Evolutionary conservation across 2,888 invertebrate species (phyloP).

Genomic region (Stegana nigrithorax): DNA sequence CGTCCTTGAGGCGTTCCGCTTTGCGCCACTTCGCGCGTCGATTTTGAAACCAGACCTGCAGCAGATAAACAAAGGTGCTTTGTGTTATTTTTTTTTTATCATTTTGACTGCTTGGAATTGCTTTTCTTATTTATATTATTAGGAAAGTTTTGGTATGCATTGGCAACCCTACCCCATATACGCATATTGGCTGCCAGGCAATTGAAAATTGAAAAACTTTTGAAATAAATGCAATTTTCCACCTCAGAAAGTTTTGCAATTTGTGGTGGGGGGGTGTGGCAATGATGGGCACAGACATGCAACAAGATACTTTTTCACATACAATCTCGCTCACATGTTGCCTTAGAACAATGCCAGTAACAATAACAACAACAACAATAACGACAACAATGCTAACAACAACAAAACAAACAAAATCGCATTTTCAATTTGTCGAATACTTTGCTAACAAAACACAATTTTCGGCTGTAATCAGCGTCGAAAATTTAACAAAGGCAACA

Average conservation of each 20-base stretch:
- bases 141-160: constrained; percentile 27
- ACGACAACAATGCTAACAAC: not conserved
- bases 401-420: constrained; percentile 54
- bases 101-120: constrained; percentile 33
- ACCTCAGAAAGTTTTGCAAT: constrained; percentile 65
- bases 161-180: constrained; percentile 11
- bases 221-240: constrained; percentile 61
- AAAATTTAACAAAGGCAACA: constrained; percentile 43
- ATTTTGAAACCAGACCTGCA: constrained; percentile 95
- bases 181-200: constrained; percentile 51
- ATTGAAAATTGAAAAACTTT: constrained; percentile 62
- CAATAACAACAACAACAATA: constrained; percentile 29
- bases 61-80: constrained; percentile 18
- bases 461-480: constrained; percentile 58
- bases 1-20: constrained; percentile 91
- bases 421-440: constrained; percentile 59
- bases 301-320: no score
- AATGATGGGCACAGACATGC: no score
- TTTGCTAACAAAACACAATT: constrained; percentile 53
- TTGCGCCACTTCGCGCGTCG: constrained; percentile 93
- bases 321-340: constrained; percentile 4
- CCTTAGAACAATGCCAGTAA: constrained; percentile 3
- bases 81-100: not conserved
- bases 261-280: constrained; percentile 36
- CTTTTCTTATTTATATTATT: constrained; percentile 48